Evolutionary conservation across 2,113 vertebrate genomes (phyloP).

Genomic region (Pseudorhombus dupliciocellatus): DNA sequence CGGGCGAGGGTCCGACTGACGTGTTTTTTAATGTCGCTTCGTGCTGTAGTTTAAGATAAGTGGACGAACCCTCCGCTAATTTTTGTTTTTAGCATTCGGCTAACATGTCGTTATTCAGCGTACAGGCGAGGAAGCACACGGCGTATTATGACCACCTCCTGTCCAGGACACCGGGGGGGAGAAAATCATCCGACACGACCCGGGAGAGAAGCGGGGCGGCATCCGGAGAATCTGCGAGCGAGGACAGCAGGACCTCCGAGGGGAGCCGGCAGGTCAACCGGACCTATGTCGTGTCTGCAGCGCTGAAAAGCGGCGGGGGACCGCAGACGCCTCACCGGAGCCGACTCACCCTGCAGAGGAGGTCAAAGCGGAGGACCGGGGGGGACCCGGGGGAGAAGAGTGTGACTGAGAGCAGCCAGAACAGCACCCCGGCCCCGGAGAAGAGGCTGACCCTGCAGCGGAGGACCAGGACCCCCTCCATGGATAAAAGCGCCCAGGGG

Average conservation of each 20-base stretch:
- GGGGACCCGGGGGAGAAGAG: conserved; percentile 50
- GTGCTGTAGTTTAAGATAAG: background rate
- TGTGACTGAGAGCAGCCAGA: conserved; percentile 35
- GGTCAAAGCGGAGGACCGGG: conserved; percentile 71
- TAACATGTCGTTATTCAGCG: conserved; percentile 72
- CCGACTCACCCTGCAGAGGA: conserved; percentile 83
- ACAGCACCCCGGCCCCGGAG: conserved; percentile 50
- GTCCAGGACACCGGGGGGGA: conserved; percentile 43
- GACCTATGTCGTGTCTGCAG: conserved; percentile 85
- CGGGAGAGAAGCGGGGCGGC: conserved; percentile 10
- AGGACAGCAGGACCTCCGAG: conserved; percentile 47
- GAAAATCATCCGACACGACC: conserved; percentile 22
- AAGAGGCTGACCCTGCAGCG: conserved; percentile 79
- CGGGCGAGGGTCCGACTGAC: background rate
- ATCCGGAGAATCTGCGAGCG: conserved; percentile 46
- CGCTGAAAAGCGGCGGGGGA: conserved; percentile 63
- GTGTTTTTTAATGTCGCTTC: background rate
- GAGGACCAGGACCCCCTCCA: conserved; percentile 65
- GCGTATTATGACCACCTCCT: conserved; percentile 71
- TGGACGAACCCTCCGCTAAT: background rate
- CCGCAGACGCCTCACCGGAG: conserved; percentile 47
- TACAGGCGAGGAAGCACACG: conserved; percentile 68
- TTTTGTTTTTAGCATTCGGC: conserved; percentile 7
- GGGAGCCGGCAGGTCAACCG: conserved; percentile 79
- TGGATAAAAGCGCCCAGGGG: conserved; percentile 50